These are phyloP conservation scores for Myrmophylax atrothorax DNA, from an alignment of 2,113 vertebrate species.

Conservation along the genomic window DNA sequence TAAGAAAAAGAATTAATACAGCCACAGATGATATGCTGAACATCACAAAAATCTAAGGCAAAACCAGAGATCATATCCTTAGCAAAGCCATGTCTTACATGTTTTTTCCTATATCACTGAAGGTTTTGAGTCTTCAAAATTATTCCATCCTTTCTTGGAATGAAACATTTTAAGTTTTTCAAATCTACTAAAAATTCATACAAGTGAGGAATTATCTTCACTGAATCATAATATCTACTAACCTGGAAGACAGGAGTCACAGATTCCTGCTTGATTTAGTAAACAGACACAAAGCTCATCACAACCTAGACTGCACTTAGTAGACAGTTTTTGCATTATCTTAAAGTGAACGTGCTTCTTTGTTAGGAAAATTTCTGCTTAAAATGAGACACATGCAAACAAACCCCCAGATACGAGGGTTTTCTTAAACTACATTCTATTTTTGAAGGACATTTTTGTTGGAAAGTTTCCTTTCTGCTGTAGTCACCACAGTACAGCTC, in stretches of 20 bases:
- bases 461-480: background rate
- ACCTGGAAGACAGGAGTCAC: background rate
- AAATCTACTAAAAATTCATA: background rate
- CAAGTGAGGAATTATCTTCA: background rate
- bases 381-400: background rate
- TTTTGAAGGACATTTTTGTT: background rate
- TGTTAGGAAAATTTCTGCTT: background rate
- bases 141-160: background rate
- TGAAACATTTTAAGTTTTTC: background rate
- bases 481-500: background rate
- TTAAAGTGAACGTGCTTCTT: background rate
- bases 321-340: background rate
- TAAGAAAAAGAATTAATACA: background rate
- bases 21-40: background rate
- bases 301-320: background rate
- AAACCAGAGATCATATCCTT: background rate
- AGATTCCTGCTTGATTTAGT: background rate
- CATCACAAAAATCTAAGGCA: background rate
- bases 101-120: background rate
- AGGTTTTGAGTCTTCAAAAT: background rate
- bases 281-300: background rate
- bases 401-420: rapidly evolving
- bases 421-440: background rate
- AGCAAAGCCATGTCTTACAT: background rate
- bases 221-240: background rate